Conservation (phyloP, 2,797 vertebrate species). For the Myotis findleyi region DNA sequence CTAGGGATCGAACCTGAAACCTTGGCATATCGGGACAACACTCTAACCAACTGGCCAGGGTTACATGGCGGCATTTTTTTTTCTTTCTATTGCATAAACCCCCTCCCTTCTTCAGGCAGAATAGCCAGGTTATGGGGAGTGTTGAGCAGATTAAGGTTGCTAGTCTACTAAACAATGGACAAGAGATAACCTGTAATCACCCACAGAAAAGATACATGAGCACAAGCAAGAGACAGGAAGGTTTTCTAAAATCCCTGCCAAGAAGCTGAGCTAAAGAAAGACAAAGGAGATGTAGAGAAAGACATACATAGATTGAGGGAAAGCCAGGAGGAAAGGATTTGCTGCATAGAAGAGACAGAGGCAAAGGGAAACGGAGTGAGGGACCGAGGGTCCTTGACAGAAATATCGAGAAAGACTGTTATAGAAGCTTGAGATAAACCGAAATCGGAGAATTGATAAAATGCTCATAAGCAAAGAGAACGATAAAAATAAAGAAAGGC, state of each 20-base stretch:
- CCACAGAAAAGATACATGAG: conserved; percentile 12
- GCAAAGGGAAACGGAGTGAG: neutral
- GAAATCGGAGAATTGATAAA: neutral
- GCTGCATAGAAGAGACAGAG: neutral
- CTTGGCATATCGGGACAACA: neutral
- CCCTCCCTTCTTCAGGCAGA: neutral
- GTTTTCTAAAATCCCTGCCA: neutral
- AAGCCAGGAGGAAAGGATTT: conserved; percentile 17
- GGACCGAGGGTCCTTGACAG: neutral
- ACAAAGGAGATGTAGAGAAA: neutral
- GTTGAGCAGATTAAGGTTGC: neutral
- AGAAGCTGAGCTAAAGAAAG: conserved; percentile 25
- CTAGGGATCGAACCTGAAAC: neutral
- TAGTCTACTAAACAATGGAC: neutral
- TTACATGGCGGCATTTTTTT: neutral
- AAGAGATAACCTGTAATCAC: neutral
- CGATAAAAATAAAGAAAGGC: neutral
- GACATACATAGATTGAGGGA: neutral
- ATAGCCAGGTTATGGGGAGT: neutral
- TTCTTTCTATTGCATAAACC: neutral
- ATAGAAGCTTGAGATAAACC: neutral
- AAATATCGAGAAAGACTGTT: neutral
- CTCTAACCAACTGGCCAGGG: neutral
- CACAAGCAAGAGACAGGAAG: conserved; percentile 33
- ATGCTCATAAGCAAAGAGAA: conserved; percentile 33